Evolutionary conservation across 2,113 vertebrate species (phyloP), one percentile per base, ranked within the genome.

Genomic region (Hiodon alosoides): DNA sequence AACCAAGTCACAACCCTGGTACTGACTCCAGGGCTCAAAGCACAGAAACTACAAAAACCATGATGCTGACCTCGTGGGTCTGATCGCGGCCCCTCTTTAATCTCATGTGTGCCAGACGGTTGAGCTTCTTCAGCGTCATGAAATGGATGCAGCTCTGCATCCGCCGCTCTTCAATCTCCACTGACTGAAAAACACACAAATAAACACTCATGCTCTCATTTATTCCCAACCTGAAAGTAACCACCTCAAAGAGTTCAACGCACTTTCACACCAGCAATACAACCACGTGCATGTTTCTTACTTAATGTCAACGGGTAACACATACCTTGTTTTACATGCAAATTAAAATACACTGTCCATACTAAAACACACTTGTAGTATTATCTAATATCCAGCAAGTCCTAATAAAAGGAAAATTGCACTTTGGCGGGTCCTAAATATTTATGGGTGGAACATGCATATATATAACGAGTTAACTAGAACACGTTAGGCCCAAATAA

Each of bases 61-160:
- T 58, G 70, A 6, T 47, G 11, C 3, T 76, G 83, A 98, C 97
- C 92, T 98, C 97, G 0, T 99, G 95, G 17, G 97, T 99, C 83
- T 98, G 96, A 79, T 99, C 97, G 79, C 97, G 88, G 51, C 94
- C 94, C 72, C 91, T 96, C 89, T 99, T 99, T 17, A 98, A 88
- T 1, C 96, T 90, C 84, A 98, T 98, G 47, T 99, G 97, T 54
- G 97, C 96, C 84, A 99, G 81, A 3, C 97, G 95, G 83, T 99
- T 99, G 14, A 99, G 92, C 81, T 98, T 98, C 89, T 99, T 99
- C 77, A 99, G 87, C 17, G 94, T 96, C 93, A 98, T 98, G 88
- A 99, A 98, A 80, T 95, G 95, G 4, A 96, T 93, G 1, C 95
- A 96, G 83, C 96, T 92, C 85, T 97, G 93, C 71, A 97, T 89